Conservation (phyloP, 2,888 invertebrate species). For the Craniophora ligustri region DNA sequence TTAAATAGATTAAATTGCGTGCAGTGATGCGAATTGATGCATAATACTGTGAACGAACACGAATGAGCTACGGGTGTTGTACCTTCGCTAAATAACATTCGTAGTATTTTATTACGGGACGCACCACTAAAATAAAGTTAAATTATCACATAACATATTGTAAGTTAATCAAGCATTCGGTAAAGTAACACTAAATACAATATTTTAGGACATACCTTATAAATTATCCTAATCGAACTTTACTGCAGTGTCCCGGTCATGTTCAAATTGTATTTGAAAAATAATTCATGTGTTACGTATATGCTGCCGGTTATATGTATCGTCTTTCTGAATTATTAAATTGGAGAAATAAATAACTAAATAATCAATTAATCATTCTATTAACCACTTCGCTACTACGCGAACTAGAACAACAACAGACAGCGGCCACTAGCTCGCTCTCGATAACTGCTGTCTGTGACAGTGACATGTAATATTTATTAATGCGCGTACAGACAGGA, state of each 20-base stretch:
- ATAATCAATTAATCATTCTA: conserved; percentile 15
- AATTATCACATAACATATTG: not conserved
- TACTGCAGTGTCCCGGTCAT: conserved; percentile 33
- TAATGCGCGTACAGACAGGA: too few relatives aligned
- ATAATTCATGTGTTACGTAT: conserved; percentile 8
- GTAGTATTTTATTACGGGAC: not conserved
- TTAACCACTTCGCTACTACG: too few relatives aligned
- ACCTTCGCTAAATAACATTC: conserved; percentile 5
- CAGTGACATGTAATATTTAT: too few relatives aligned
- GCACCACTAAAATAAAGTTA: conserved; percentile 2
- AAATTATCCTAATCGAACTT: conserved; percentile 8
- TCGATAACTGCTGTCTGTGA: too few relatives aligned
- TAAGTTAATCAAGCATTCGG: not conserved
- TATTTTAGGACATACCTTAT: conserved; percentile 45
- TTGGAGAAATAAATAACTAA: conserved; percentile 23
- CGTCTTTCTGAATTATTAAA: conserved; percentile 28
- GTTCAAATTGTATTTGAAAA: conserved; percentile 17
- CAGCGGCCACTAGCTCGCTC: too few relatives aligned
- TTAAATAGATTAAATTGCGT: conserved; percentile 38
- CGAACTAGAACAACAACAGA: too few relatives aligned
- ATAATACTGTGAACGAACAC: conserved; percentile 13
- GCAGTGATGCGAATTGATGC: conserved; percentile 40
- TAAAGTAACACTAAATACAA: not conserved
- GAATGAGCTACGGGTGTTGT: conserved; percentile 14
- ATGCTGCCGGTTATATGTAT: conserved; percentile 4